Evolutionary conservation across 2,888 invertebrate species (phyloP).

Genomic region (Plemyria rubiginata): DNA sequence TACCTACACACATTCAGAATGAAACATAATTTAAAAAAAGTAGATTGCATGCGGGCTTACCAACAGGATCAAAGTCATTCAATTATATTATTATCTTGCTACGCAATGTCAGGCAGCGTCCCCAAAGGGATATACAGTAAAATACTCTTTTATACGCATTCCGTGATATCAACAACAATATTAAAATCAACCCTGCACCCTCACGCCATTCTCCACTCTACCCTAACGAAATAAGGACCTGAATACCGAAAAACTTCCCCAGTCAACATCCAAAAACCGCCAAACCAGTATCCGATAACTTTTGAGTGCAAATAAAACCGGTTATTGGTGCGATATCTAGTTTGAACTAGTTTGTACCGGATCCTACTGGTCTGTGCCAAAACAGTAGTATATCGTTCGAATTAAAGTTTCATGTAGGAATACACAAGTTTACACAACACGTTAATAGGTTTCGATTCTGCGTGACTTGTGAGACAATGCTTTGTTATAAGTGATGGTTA

Average conservation of each 20-base stretch:
- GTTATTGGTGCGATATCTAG: slow-evolving; percentile 47
- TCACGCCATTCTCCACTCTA: slow-evolving; percentile 9
- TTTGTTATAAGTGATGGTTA: no score
- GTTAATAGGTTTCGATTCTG: no score
- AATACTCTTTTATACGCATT: neutral
- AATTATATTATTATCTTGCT: neutral
- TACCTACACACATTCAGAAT: no score
- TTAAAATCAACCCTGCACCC: slow-evolving; percentile 6
- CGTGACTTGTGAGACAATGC: no score
- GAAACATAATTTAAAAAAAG: no score
- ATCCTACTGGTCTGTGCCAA: slow-evolving; percentile 18
- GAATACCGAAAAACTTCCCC: slow-evolving; percentile 16
- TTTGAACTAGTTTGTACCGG: slow-evolving; percentile 34
- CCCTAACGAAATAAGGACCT: slow-evolving; percentile 7
- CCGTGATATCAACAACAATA: slow-evolving; percentile 15
- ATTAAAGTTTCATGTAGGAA: neutral
- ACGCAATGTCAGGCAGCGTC: neutral
- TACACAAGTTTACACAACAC: neutral
- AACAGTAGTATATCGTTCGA: slow-evolving; percentile 18
- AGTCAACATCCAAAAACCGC: slow-evolving; percentile 25
- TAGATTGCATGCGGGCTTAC: no score
- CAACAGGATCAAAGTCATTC: no score
- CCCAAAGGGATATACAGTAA: slow-evolving; percentile 9
- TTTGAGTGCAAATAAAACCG: slow-evolving; percentile 44
- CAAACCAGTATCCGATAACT: slow-evolving; percentile 37